Evolutionary conservation across 2,888 invertebrate species (phyloP), one percentile per base, ranked within the genome.

Genomic region (Euplagia quadripunctaria): DNA sequence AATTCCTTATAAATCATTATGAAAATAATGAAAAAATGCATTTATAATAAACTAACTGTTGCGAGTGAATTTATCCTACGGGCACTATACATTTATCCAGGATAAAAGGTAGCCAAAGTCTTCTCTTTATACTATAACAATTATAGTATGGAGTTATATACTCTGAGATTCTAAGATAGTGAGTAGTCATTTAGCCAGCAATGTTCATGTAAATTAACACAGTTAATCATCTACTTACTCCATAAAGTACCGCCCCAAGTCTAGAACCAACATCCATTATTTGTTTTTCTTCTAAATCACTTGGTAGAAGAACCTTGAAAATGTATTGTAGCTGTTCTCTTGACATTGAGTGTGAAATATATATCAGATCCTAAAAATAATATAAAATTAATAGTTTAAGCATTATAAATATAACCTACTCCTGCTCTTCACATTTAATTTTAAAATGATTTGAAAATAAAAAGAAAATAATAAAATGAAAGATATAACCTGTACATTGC

Each of bases 251-350:
- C 74, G 97, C 97, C 68, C 97, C 97, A 69, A 97, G 91, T 86
- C 97, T 95, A 20, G 97, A 97, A 9, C 97, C 97, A 72, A 98
- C 93, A 92, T 98, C 97, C 51, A 98, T 88, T 68, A 97, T 90
- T 71, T 94, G 96, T 88, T 97, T 97, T 42, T 94, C 96, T 79
- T 93, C 91, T 75, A 96, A 91, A 78, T 97, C 94, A 74, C 94
- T 94, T 61, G 97, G 97, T 64, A 98, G 93, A 63, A 97, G 88
- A 31, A 96, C 96, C 79, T 96, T 96, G 86, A 97, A 98, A 70
- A 97, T 96, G 85, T 96, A 97, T 79, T 96, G 96, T 31, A 97
- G 89, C 72, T 96, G 94, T 83, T 95, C 93, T 76, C 96, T 94
- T 55, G 97, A 97, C 89, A 97, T 95, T n/a, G 97, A 97, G 88